Evolutionary conservation across 2,888 invertebrate species (phyloP), one percentile per base, ranked within the genome.

Genomic region (Drosophila gaucha): DNA sequence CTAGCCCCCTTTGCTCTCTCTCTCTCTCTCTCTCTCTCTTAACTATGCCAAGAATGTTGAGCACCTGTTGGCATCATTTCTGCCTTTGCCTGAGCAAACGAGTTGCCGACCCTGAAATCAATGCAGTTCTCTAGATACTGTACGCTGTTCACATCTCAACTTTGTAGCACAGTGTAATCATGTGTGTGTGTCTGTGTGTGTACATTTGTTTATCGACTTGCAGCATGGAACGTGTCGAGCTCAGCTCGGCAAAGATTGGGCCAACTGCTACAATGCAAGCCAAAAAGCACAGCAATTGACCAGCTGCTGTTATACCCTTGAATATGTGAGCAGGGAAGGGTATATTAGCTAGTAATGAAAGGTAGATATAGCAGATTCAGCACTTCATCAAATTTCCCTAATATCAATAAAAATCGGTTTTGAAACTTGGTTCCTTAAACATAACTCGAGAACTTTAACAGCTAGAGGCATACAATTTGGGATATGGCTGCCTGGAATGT

Each of bases 41-140:
- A 86, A 82, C 78, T 75, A 82, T 82, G 86, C 86, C 82, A 80
- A 82, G 82, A 86, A 82, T 82, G 86, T 54, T 78, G 78, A 82
- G 82, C 82, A 82, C 82, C 82, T 82, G 82, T 68, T 82, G 86
- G 83, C 83, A 83, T 80, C 38, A 64, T 75, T 86, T 83, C 63
- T 46, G 58, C 41, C 68, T 46, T 47, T 33, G 41, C 22, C 9
- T 36, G 38, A 55, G 47, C 62, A 65, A 79, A 62, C 80, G 26
- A 83, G 80, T 77, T 70, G 55, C 60, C 50, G 79, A 82, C 85
- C 86, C 85, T 82, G 86, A 85, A 85, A 77, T 72, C 80, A 72
- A 77, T 71, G 79, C 74, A 80, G 39, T 41, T 63, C 44, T 30
- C 36, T 10, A 36, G 41, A 41, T 26, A 26, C 41, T 26, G 24